These are phyloP conservation scores for Leuciscus waleckii DNA, from an alignment of 2,797 vertebrate species.

Conservation along the genomic window DNA sequence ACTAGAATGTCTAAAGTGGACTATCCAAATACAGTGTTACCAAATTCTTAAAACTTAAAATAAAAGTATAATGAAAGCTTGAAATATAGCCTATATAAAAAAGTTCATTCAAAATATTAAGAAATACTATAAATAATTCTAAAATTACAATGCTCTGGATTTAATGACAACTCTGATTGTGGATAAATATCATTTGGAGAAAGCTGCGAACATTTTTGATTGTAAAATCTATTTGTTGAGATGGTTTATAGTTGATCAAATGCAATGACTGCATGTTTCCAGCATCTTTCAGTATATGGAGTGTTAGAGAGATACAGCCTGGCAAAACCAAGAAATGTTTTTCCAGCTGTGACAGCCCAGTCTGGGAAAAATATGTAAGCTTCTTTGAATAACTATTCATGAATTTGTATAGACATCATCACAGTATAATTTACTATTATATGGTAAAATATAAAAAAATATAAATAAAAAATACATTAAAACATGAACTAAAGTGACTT, in stretches of 20 bases:
- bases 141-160: background rate
- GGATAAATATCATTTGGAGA: background rate
- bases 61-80: background rate
- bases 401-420: background rate
- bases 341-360: constrained; percentile 79
- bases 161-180: background rate
- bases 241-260: background rate
- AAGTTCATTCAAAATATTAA: background rate
- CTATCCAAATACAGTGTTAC: background rate
- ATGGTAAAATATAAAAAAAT: background rate
- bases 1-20: background rate
- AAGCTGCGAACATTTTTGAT: background rate
- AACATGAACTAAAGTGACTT: background rate
- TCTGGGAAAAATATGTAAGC: constrained; percentile 75
- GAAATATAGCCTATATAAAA: background rate
- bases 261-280: background rate
- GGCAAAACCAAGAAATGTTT: constrained; percentile 76
- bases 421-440: background rate
- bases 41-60: background rate
- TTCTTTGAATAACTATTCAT: constrained; percentile 31
- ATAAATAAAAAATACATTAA: background rate
- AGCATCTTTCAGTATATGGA: background rate
- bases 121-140: background rate
- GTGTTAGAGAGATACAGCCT: constrained; percentile 53
- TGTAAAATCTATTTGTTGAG: background rate